Evolutionary conservation across 2,797 vertebrate genomes (phyloP), one percentile per base, ranked within the genome.

Genomic region (Lithobates pipiens): DNA sequence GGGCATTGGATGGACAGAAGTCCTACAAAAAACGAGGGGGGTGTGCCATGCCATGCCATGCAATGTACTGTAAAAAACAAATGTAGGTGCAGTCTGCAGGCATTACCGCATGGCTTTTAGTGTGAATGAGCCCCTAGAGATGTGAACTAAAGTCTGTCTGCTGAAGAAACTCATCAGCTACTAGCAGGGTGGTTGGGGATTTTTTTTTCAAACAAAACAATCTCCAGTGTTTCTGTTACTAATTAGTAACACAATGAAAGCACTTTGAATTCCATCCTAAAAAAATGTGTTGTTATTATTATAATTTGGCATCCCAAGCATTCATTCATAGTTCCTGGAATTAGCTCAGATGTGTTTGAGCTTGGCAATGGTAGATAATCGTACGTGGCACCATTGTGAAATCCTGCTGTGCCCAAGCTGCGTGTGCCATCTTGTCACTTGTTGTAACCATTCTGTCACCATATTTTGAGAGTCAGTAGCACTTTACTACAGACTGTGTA

Each of bases 301-400:
- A 72, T 67, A 80, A 68, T 16, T 67, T 74, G 72, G 77, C 71
- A 73, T 67, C 69, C 42, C 27, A 72, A 74, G 29, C 68, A 50
- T 77, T 86, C 80, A 86, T 82, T 83, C 80, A 73, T 27, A 74
- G 74, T 83, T 86, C 85, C 80, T 78, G 57, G 85, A 77, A 82
- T 46, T 75, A 21, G 13, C 54, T 76, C 69, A 67, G 79, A 70
- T 82, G 29, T 77, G 46, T 82, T 72, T 77, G 79, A 77, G 73
- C 79, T 44, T 86, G 79, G 79, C 79, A 86, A 82, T 67, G 36
- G 74, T 16, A 77, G 74, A 77, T 86, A 63, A 73, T 50, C 68
- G 61, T 82, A 77, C 63, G 29, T 39, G 46, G 71, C 57, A 23
- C 57, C 69, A 61, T 77, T 76, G 67, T 71, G 74, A 65, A 74